Percentiles rank a stretch among this genome's conserved stretches.
These are phyloP conservation scores for Schizopygopsis malacanthus DNA, from an alignment of 2,797 vertebrate genomes.

Conservation along the genomic window DNA sequence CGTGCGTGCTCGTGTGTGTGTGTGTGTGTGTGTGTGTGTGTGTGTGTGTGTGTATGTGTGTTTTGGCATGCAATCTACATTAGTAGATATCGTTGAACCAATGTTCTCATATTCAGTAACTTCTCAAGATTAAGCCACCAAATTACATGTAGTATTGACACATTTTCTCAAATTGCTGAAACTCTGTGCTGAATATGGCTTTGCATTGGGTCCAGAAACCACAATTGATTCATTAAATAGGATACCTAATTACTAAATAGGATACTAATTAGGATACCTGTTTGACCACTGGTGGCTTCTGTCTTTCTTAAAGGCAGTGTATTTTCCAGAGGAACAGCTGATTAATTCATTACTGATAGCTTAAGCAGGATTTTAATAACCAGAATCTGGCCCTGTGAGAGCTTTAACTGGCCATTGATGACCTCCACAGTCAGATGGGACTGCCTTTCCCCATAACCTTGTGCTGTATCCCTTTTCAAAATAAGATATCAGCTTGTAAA, in stretches of 20 bases:
- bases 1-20: slow-evolving; percentile 17
- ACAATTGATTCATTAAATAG: not conserved
- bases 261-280: not conserved
- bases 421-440: slow-evolving; percentile 70
- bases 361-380: not conserved
- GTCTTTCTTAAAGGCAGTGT: not conserved
- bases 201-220: slow-evolving; percentile 11
- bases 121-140: not conserved
- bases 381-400: not conserved
- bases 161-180: not conserved
- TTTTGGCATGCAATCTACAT: slow-evolving; percentile 29
- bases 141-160: not conserved
- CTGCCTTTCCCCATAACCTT: not conserved
- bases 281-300: not conserved
- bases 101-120: not conserved
- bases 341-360: not conserved
- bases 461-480: not conserved
- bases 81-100: not conserved
- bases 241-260: no score
- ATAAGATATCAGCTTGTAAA: not conserved
- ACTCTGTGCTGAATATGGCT: not conserved
- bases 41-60: slow-evolving; percentile 32
- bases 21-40: slow-evolving; percentile 35
- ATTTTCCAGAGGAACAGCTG: not conserved
- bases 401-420: slow-evolving; percentile 65